Evolutionary conservation across 2,888 invertebrate species (phyloP), one percentile per base, ranked within the genome.

Genomic region (Dendrolimus pini): DNA sequence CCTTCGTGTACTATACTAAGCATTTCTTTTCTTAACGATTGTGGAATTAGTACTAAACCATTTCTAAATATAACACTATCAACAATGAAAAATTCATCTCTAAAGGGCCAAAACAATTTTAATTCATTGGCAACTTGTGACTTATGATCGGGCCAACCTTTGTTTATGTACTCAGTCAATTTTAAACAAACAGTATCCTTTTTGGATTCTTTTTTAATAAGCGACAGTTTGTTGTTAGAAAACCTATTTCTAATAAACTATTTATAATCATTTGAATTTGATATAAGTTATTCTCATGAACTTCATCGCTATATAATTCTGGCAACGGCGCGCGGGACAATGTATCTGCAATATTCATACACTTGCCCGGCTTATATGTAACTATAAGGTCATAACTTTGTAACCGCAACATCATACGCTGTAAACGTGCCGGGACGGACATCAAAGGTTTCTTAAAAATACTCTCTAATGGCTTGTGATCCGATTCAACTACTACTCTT

Each of bases 331-430:
- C 59, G 1, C 59, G 52, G 0, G 60, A 60, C 54, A 62, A 53
- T 7, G 59, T 59, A 12, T 62, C 60, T 0, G 62, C 63, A 9
- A 70, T 55, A 55, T 53, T 60, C 58, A 62, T 58, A 18, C 41
- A 59, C 13, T 59, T 58, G 9, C 60, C 69, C 0, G 69, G 69
- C 41, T 54, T 63, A 62, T 72, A 69, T 0, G 41, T 41, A 7
- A 72, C 64, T 9, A 56, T 59, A n/a, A 69, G 58, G 58, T 66
- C 64, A 56, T 69, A 71, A 1, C 58, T 55, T 53, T 70, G 70
- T 7, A 68, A 54, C 2, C 67, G 55, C 1, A 72, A 41, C 61
- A 69, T 63, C 69, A 70, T 69, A 1, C 70, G n/a, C n/a, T n/a
- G n/a, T n/a, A n/a, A n/a, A n/a, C n/a, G n/a, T n/a, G n/a, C n/a